Evolutionary conservation across 2,113 vertebrate genomes (phyloP), one percentile per base, ranked within the genome.

Genomic region (Tonatia bakeri): DNA sequence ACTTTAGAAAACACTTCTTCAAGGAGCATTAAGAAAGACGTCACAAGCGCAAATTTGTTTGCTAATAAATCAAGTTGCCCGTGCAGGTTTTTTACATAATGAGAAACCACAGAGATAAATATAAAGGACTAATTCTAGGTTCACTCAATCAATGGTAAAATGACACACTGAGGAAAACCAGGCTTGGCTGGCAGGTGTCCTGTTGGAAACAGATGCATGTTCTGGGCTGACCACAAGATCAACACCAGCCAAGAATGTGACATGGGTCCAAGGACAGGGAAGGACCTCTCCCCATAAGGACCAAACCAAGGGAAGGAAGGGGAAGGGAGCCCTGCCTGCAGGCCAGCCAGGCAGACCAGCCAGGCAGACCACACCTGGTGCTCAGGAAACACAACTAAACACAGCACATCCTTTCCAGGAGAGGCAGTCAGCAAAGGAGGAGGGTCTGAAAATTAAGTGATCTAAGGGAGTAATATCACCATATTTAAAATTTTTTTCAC

Each of bases 81-180:
- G 75, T 76, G 28, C 10, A 56, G 33, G 24, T 47, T 84, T 94
- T 96, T 36, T 75, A 77, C 79, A 69, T 94, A 84, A 96, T 93
- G 83, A 96, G 45, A 95, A 96, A 90, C 77, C 80, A 61, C 54
- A 54, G 64, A 87, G 64, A 86, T 72, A 79, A 80, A 87, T 28
- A n/a, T 54, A 31, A 96, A 95, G 43, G 69, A 31, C 33, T 20
- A 12, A 47, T 45, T 85, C 87, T 28, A 64, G 50, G 61, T 54
- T 77, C 61, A 14, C 4, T 86, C 82, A 61, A 17, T 61, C 76
- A 61, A 22, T 24, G 67, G 61, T 88, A 67, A 89, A 90, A 59
- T 7, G n/a, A 86, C 7, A 36, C 1, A 31, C 56, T n/a, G 54
- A 52, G 20, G 45, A 28, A 90, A 79, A 54, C 22, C 67, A 33